Base-by-base conservation (phyloP, 2,797 vertebrate species). In the Hylomyscus alleni region DNA sequence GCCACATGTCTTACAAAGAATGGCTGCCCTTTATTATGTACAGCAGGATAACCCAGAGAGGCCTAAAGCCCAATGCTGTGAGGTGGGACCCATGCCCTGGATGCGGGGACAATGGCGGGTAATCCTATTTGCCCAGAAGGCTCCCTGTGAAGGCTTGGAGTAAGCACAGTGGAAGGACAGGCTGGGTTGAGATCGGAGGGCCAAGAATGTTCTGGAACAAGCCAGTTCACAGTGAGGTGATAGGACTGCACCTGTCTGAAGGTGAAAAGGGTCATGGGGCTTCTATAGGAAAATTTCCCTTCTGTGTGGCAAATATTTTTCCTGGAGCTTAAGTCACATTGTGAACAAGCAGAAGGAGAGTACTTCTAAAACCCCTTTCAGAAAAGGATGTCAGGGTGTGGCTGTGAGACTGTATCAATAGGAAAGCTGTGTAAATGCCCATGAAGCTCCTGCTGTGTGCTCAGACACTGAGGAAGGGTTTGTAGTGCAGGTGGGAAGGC, bases 191-290 rank as follows among this genome's bases (percentile, higher is more conserved):
- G 69, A 15, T 31, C 52, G 14, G 77, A 95, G 75, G 10, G 5
- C 1, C 0, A 58, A 47, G 40, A 20, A 19, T 1, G 9, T 13
- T 26, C 1, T 1, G 0, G 20, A n/a, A 56, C 52, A 47, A 31
- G 14, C 4, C 15, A 13, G 19, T 40, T n/a, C 54, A 17, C 15
- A 0, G 2, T 0, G 62, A 77, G 84, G 58, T 4, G 24, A 73
- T 19, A 1, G 80, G 26, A 24, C 15, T 40, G 11, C 40, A 47
- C 72, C 20, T 5, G 0, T 47, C 37, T 1, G 40, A 65, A 22
- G 60, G 60, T 65, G 82, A 47, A 84, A 54, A 37, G 7, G 22
- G 34, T 29, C 80, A 82, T 0, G 12, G 80, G 56, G n/a, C n/a
- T 56, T 82, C 54, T 26, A 9, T 24, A 14, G 22, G n/a, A 58